Percentiles rank a stretch among this genome's conserved stretches.
Evolutionary conservation across 2,888 invertebrate species (phyloP).

Genomic region (Parochlus steinenii): DNA sequence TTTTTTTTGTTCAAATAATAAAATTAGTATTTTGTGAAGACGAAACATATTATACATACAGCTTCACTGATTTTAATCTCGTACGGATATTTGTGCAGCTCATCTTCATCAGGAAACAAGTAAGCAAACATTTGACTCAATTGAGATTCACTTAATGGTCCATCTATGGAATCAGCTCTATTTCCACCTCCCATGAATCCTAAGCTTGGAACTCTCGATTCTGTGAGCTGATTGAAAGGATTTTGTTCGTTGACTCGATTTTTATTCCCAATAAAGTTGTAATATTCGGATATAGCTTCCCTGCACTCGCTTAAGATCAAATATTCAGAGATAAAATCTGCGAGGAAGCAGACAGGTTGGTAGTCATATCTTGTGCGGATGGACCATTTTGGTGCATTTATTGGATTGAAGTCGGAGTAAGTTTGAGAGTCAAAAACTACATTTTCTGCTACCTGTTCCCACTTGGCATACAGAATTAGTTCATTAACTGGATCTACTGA

Average conservation of each 20-base stretch:
- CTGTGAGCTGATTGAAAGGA: conserved; percentile 54
- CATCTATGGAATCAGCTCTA: conserved; percentile 35
- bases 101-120: conserved; percentile 76
- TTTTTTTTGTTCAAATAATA: background rate
- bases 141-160: conserved; percentile 60
- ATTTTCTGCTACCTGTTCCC: conserved; percentile 75
- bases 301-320: conserved; percentile 43
- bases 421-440: conserved; percentile 74
- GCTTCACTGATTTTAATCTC: conserved; percentile 32
- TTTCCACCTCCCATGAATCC: conserved; percentile 29
- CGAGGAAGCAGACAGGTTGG: conserved; percentile 56
- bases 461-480: conserved; percentile 61
- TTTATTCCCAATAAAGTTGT: conserved; percentile 13
- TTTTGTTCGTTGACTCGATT: conserved; percentile 32
- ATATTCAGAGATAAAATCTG: conserved; percentile 57
- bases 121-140: conserved; percentile 64
- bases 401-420: conserved; percentile 76
- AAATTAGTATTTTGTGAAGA: conserved; percentile 1
- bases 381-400: conserved; percentile 65
- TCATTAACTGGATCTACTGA: conserved; percentile 65
- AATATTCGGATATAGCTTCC: conserved; percentile 22
- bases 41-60: conserved; percentile 29
- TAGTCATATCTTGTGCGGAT: conserved; percentile 47
- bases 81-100: conserved; percentile 38
- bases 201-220: conserved; percentile 53